Evolutionary conservation across 2,888 invertebrate species (phyloP).

Genomic region (Branchipolynoe longqiensis): DNA sequence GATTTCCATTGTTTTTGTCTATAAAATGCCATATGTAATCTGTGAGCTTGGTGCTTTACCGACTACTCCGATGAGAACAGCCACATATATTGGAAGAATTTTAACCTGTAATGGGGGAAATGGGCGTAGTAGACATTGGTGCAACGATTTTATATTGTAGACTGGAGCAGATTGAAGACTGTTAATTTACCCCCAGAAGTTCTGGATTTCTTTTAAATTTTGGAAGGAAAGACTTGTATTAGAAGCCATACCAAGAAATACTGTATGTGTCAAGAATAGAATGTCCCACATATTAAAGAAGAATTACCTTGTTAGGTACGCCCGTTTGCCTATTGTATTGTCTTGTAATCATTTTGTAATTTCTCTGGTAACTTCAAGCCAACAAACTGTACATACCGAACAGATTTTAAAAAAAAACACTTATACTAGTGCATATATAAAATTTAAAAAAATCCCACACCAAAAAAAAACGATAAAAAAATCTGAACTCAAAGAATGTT

Average conservation of each 20-base stretch:
- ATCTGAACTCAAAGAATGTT: too few relatives aligned
- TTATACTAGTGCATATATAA: conserved; percentile 50
- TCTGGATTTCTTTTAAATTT: neutral
- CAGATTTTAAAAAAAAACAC: conserved; percentile 33
- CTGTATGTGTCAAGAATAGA: conserved; percentile 34
- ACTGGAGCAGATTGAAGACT: neutral
- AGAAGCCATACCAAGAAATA: conserved; percentile 14
- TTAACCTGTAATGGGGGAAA: conserved; percentile 14
- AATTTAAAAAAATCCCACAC: conserved; percentile 1
- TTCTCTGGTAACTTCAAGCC: conserved; percentile 50
- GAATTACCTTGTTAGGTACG: conserved; percentile 30
- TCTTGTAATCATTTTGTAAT: conserved; percentile 55
- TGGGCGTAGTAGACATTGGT: neutral
- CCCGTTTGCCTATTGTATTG: conserved; percentile 49
- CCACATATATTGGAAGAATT: conserved; percentile 29
- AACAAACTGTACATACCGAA: conserved; percentile 54
- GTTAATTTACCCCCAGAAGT: neutral
- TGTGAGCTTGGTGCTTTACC: conserved; percentile 48
- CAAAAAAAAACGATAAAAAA: too few relatives aligned
- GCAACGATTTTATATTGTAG: conserved; percentile 38
- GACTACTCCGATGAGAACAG: conserved; percentile 37
- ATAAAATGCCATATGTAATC: conserved; percentile 45
- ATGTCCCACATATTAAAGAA: conserved; percentile 19
- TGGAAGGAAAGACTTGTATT: conserved; percentile 39
- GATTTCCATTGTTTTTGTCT: conserved; percentile 8